phyloP scores from a whole-genome alignment of 2,113 vertebrate species.

The Gadus macrocephalus region DNA sequence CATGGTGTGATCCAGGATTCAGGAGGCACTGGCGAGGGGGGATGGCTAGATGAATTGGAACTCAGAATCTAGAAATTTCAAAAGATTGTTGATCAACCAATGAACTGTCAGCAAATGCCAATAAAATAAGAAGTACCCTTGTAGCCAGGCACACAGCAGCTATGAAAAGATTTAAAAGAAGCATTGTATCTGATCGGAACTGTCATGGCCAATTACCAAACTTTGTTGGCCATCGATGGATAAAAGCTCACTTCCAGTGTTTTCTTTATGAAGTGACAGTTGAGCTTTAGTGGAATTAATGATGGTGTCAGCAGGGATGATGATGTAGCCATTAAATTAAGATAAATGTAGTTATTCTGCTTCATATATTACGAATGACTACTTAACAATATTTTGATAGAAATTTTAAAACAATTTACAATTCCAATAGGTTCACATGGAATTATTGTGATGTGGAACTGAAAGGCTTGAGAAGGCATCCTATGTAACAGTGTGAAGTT shows the following conservation, averaged over 20 bases:
- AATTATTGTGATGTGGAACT: conserved; percentile 14
- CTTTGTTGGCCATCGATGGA: not conserved
- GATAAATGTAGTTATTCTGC: not conserved
- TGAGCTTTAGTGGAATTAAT: not conserved
- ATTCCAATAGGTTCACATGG: conserved; percentile 11
- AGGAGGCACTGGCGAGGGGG: too few relatives aligned
- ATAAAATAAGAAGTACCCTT: too few relatives aligned
- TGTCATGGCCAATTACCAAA: not conserved
- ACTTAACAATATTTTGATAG: not conserved
- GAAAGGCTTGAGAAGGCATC: conserved; percentile 14
- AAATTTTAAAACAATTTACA: conserved; percentile 6
- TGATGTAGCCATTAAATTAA: not conserved
- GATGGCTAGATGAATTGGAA: too few relatives aligned
- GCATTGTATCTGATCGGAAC: not conserved
- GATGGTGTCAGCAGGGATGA: not conserved
- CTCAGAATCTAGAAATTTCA: too few relatives aligned
- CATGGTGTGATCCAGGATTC: too few relatives aligned
- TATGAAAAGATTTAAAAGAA: not conserved
- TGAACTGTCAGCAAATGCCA: too few relatives aligned
- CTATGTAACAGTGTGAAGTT: conserved; percentile 7
- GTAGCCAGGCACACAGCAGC: not conserved
- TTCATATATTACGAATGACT: too few relatives aligned
- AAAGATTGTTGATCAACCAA: too few relatives aligned
- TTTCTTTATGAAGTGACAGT: not conserved
- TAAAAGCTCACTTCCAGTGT: not conserved